Evolutionary conservation across 64 coral and sea anemone species (phyloP), one percentile per base, ranked within the genome.

Genomic region (Astreopora myriophthalma): DNA sequence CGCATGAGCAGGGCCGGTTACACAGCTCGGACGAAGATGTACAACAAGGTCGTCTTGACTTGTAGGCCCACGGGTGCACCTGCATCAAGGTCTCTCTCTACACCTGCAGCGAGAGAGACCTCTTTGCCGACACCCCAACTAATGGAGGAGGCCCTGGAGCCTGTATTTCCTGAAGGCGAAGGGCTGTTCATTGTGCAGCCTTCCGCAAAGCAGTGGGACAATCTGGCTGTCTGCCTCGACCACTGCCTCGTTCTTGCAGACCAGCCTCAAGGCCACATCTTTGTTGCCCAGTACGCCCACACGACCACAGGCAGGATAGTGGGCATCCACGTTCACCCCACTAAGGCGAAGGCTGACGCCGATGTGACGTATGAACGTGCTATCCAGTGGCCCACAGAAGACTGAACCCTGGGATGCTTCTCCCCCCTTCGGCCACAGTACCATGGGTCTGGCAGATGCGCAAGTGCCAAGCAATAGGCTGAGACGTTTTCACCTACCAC

Each of bases 11-110:
- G 8, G 1, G 24, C 3, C 3, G 62, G 62, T 2, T 26, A 26
- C 9, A 66, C 62, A 5, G 27, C 62, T 8, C 20, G 87, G 10
- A 63, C 49, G 8, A 89, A 89, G 52, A 9, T 60, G 35, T 76
- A 76, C 71, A 76, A 89, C 87, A 76, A 89, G n/a, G 34, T 78
- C 8, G 73, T 89, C 35, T 36, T 0, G 35, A 86, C 25, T 62
- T 46, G 63, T 19, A 86, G 49, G 2, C 1, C 3, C 33, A 64
- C 12, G 63, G 84, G 7, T 86, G 84, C 55, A 86, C 67, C 13
- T 34, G 84, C 0, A 40, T 86, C 34, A 64, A 86, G 42, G 35
- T 70, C 4, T 86, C 84, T n/a, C 31, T 86, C 25, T 39, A 75
- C 29, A 9, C 73, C 5, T 75, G 5, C 25, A 3, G 6, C 6